Evolutionary conservation across 2,888 invertebrate genomes (phyloP), one percentile per base, ranked within the genome.

Genomic region (Drosophila nr. perissopoda): DNA sequence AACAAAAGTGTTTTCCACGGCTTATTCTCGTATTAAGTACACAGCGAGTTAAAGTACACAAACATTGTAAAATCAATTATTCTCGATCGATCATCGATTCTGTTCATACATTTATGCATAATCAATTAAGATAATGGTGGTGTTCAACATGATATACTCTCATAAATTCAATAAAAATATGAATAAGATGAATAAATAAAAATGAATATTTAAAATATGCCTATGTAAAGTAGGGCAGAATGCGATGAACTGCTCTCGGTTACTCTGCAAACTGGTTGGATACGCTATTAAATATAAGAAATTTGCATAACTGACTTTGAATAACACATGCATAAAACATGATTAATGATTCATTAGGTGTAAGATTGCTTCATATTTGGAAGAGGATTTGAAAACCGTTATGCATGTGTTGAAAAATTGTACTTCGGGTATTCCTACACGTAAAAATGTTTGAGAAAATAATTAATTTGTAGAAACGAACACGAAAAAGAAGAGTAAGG

Each of bases 61-160:
- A 38, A 33, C 68, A 63, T 64, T 10, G 38, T 52, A 68, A 51
- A 82, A 82, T 76, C 66, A 76, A 76, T 76, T 77, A 74, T 53
- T 61, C 31, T 36, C 27, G 34, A 27, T 36, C 27, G 34, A 27
- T 10, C 54, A 63, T 59, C 21, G n/a, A 16, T 48, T 40, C 66
- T 80, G 68, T 74, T 80, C 82, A 57, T 76, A 57, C 63, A 36
- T 56, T 25, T 33, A 10, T 21, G 6, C 21, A 5, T 10, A 31
- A 0, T 0, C 0, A 10, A 31, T 31, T 31, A 10, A 31, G 10
- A 31, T 31, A 31, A 31, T 31, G 3, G 3, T 10, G 31, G 10
- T 3, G 31, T 3, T 31, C 4, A 4, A 33, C 10, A 33, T 33
- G 33, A 33, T 4, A 10, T 33, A 33, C 10, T 33, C 33, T 10